These are phyloP conservation scores for Ridgeia piscesae DNA, from an alignment of 1,140 invertebrate genomes.

Conservation along the genomic window DNA sequence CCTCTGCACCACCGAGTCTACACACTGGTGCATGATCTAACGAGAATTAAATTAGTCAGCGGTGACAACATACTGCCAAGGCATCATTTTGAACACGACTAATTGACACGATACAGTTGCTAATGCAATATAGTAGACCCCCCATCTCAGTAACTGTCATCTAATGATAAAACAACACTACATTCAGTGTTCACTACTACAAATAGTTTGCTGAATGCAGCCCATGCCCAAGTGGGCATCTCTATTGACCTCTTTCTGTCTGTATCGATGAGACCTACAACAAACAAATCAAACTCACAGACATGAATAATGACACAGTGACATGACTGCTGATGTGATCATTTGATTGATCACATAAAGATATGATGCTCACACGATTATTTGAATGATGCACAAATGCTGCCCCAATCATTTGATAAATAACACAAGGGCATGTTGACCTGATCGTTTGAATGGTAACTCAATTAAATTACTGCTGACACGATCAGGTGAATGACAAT, in stretches of 20 bases:
- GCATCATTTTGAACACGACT: not conserved
- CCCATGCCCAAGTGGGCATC: not conserved
- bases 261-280: not conserved
- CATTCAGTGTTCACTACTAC: not conserved
- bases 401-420: no score
- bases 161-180: slow-evolving; percentile 1
- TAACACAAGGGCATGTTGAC: no score
- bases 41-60: not conserved
- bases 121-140: not conserved
- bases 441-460: no score
- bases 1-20: not conserved
- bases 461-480: no score
- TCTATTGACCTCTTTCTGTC: not conserved
- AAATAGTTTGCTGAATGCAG: not conserved
- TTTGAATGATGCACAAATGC: no score
- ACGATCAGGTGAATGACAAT: no score
- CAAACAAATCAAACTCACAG: not conserved
- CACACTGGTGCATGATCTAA: not conserved
- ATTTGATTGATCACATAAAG: no score
- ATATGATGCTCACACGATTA: no score
- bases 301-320: not conserved
- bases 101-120: not conserved
- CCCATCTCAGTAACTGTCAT: not conserved
- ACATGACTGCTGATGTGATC: no score
- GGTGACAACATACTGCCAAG: not conserved